Percentiles rank a stretch among this genome's conserved stretches.
Evolutionary conservation across 2,888 invertebrate genomes (phyloP).

Genomic region (Sarcophaga caerulescens): DNA sequence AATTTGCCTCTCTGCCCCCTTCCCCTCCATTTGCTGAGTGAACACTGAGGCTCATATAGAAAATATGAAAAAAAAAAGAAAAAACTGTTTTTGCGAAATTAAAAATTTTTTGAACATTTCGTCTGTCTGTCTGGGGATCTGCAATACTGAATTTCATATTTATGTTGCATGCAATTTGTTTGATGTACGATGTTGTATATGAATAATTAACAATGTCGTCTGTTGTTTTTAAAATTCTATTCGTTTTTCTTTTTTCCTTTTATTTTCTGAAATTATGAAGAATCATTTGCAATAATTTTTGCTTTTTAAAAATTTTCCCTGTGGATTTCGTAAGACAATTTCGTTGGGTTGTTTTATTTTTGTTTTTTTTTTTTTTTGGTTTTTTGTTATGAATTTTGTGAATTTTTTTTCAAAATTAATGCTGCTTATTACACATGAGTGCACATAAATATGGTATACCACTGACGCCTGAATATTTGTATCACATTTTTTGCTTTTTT

Average conservation of each 20-base stretch:
- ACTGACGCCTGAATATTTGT: constrained; percentile 51
- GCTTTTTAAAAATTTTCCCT: constrained; percentile 16
- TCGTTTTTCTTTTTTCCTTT: constrained; percentile 27
- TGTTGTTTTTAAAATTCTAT: constrained; percentile 53
- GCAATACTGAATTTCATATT: constrained; percentile 71
- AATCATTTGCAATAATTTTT: constrained; percentile 54
- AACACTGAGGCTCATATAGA: not conserved
- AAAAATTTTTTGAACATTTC: constrained; percentile 38
- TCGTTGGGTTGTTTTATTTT: not conserved
- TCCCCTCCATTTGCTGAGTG: not conserved
- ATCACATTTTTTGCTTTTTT: not conserved
- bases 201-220: constrained; percentile 77
- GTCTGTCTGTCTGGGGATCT: constrained; percentile 51
- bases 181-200: constrained; percentile 74
- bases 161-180: constrained; percentile 79
- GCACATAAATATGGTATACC: constrained; percentile 62
- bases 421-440: constrained; percentile 67
- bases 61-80: constrained; percentile 27
- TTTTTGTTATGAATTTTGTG: constrained; percentile 41
- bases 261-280: constrained; percentile 58
- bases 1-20: not conserved
- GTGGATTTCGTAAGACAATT: not conserved
- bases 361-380: constrained; percentile 28
- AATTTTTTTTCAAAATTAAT: constrained; percentile 64
- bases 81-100: constrained; percentile 17